A percentile compares a stretch with the other conserved stretches of the same genome.
These are phyloP conservation scores for Seriola aureovittata DNA, from an alignment of 2,113 vertebrate species.

Conservation along the genomic window DNA sequence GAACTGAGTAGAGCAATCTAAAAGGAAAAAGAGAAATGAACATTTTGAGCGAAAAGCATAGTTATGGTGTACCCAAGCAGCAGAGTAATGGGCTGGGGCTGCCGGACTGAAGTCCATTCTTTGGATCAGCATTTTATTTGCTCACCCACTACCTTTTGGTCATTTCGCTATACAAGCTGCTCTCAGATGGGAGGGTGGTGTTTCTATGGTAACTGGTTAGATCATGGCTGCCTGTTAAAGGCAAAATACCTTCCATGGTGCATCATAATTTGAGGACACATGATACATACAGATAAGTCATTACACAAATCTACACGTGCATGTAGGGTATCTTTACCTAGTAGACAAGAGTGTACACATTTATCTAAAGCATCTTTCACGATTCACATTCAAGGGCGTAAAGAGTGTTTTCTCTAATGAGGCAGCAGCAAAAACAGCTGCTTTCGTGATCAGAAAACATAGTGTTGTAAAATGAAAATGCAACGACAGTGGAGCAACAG, in stretches of 20 bases:
- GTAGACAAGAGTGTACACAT: background rate
- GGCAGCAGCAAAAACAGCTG: background rate
- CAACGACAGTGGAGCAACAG: constrained; percentile 9
- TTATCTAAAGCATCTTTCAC: constrained; percentile 9
- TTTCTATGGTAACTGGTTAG: constrained; percentile 84
- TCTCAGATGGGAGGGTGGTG: constrained; percentile 68
- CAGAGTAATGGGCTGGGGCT: constrained; percentile 34
- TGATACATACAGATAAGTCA: constrained; percentile 23
- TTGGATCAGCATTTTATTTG: constrained; percentile 63
- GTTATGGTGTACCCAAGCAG: constrained; percentile 1
- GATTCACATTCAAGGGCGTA: background rate
- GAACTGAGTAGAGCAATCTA: constrained; percentile 96
- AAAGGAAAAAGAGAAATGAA: constrained; percentile 24
- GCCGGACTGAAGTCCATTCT: constrained; percentile 43
- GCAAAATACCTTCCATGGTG: constrained; percentile 75
- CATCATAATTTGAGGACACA: constrained; percentile 57
- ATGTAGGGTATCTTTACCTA: constrained; percentile 1
- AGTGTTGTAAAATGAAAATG: constrained; percentile 5
- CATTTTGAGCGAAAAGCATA: constrained; percentile 20
- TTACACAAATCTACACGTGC: constrained; percentile 7
- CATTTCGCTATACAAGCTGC: constrained; percentile 70
- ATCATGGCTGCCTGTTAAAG: constrained; percentile 74
- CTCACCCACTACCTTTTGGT: constrained; percentile 73
- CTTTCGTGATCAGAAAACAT: constrained; percentile 15
- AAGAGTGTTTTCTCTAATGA: background rate